phyloP scores from a whole-genome alignment of 2,888 invertebrate genomes.

The Oxystoma pomonae region DNA sequence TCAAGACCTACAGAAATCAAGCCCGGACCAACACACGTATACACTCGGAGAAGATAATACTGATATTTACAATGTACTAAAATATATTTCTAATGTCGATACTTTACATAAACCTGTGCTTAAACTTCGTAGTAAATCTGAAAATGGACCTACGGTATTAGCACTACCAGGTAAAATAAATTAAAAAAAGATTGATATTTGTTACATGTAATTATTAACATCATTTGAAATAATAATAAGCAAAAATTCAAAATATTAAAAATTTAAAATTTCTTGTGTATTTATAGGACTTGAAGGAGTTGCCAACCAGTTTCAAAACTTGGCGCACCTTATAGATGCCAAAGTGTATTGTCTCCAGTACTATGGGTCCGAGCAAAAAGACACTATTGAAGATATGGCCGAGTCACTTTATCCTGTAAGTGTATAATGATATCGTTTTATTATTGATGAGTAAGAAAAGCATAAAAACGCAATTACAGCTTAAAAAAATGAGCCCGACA shows the following conservation, averaged over 20 bases:
- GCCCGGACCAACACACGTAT: too few species aligned
- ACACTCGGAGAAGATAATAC: too few species aligned
- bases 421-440: too few species aligned
- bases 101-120: neutral
- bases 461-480: too few species aligned
- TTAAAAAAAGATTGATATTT: conserved; percentile 1
- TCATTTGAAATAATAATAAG: too few species aligned
- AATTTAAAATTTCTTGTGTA: too few species aligned
- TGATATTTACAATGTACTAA: neutral
- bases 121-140: neutral
- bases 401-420: conserved; percentile 52
- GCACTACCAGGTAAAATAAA: conserved; percentile 11
- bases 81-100: neutral
- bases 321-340: conserved; percentile 52
- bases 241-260: too few species aligned
- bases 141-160: conserved; percentile 5
- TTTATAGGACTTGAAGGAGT: conserved; percentile 68
- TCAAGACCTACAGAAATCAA: too few species aligned
- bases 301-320: conserved; percentile 51
- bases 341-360: conserved; percentile 55
- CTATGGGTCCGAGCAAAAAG: conserved; percentile 46
- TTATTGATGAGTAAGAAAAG: too few species aligned
- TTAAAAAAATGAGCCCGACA: too few species aligned
- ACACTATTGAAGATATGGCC: conserved; percentile 52
- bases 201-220: too few species aligned